A percentile compares a stretch with the other conserved stretches of the same genome.
These are phyloP conservation scores for Podarcis cretensis DNA, from an alignment of 2,113 vertebrate genomes.

Conservation along the genomic window DNA sequence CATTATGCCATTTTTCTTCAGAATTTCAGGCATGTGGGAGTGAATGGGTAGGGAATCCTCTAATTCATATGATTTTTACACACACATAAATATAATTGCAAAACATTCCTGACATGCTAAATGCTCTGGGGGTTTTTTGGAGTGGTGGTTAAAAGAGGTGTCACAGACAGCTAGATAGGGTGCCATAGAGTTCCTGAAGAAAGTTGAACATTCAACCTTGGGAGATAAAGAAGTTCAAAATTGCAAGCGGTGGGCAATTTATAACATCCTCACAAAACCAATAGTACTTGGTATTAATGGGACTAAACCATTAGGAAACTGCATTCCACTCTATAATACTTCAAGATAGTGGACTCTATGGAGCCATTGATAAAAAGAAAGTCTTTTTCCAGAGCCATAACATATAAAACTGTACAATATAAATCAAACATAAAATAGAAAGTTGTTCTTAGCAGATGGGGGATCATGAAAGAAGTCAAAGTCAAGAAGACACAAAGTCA, in stretches of 20 bases:
- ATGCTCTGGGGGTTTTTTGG: not conserved
- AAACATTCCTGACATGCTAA: not conserved
- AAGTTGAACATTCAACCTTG: not conserved
- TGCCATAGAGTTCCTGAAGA: not conserved
- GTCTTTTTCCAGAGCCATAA: not conserved
- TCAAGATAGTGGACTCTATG: not conserved
- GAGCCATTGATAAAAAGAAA: not conserved
- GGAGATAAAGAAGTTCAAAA: not conserved
- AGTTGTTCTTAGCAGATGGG: not conserved
- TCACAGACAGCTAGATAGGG: not conserved
- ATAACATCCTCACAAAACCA: not conserved
- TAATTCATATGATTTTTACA: not conserved
- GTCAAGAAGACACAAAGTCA: slow-evolving; percentile 2
- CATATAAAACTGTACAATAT: not conserved
- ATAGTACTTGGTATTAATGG: not conserved
- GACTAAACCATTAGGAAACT: not conserved
- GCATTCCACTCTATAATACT: not conserved
- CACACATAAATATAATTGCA: not conserved
- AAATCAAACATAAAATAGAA: not conserved
- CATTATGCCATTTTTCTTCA: not conserved
- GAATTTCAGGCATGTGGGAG: not conserved
- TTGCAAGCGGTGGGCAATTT: not conserved
- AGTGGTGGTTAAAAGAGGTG: not conserved
- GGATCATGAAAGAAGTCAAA: not conserved
- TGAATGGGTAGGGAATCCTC: not conserved